Conservation (phyloP, 2,113 vertebrate species). For the Caretta caretta region DNA sequence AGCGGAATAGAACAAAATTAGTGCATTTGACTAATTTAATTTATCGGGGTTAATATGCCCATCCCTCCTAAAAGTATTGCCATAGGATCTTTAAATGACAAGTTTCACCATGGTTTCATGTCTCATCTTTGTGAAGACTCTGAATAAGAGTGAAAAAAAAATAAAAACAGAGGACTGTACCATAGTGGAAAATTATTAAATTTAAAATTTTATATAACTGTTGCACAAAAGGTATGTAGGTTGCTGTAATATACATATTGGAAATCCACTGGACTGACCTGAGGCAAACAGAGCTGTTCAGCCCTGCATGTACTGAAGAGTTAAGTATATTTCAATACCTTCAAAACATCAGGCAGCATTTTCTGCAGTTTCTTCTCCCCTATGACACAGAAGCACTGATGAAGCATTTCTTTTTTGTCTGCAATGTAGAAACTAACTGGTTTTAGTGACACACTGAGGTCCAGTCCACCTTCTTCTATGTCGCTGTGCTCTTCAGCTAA, state of each 20-base stretch:
- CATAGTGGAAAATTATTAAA: background rate
- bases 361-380: constrained; percentile 93
- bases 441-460: constrained; percentile 88
- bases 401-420: constrained; percentile 93
- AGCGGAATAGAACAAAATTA: background rate
- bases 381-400: constrained; percentile 93
- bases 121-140: background rate
- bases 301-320: background rate
- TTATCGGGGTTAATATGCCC: background rate
- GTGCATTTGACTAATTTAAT: background rate
- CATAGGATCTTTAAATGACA: background rate
- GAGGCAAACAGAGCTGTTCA: background rate
- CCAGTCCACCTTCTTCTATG: constrained; percentile 94
- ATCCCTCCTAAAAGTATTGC: background rate
- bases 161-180: background rate
- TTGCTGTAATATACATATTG: background rate
- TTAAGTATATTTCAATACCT: constrained; percentile 78
- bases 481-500: constrained; percentile 89
- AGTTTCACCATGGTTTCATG: background rate
- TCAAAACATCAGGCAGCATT: constrained; percentile 95
- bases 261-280: background rate
- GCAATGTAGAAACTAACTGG: constrained; percentile 92
- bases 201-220: background rate
- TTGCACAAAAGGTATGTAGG: background rate
- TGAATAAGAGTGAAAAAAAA: background rate